Base-by-base conservation (phyloP, 2,888 invertebrate genomes). In the Noctua janthe region DNA sequence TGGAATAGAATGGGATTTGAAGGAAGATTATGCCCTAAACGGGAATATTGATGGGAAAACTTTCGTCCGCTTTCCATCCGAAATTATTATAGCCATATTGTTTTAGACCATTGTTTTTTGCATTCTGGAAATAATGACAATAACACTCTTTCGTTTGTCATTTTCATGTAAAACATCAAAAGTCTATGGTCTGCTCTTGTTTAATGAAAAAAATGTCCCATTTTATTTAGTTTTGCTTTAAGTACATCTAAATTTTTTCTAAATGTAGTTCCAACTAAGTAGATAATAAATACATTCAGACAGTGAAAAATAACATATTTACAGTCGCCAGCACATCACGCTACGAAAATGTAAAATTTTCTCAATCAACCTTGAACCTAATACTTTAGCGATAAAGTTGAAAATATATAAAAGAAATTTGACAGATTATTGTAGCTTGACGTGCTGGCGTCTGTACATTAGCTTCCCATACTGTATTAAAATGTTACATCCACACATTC, bases 1-100 rank as follows among this genome's bases (percentile, higher is more conserved):
- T n/a, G 47, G 47, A 83, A 79, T 78, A 71, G 71, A 73, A 70
- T 73, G 70, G 13, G 70, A 20, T 71, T 66, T 17, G 23, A 23
- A 51, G 47, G 67, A 35, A 59, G 17, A 51, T 62, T 64, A n/a
- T 15, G 47, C 4, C 15, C 43, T 47, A 47, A 47, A 47, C 11
- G 47, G 47, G 47, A 47, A 47, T 47, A 47, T 47, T 47, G 47
- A 47, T 47, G 47, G 11, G 1, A 47, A 47, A 47, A 47, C 0
- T 11, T 49, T 62, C 29, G 35, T 64, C 17, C 35, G 17, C 3
- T 35, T 64, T 64, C 2, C 6, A 15, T 62, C 13, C 59, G 29
- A 43, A 10, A 8, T 43, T 43, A 43, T 43, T 43, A 43, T 43
- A 43, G 10, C 43, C 43, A 43, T 29, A n/a, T n/a, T n/a, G n/a